A percentile compares a stretch with the other conserved stretches of the same genome.
phyloP scores from a whole-genome alignment of 2,888 invertebrate genomes.

The Selenia dentaria region DNA sequence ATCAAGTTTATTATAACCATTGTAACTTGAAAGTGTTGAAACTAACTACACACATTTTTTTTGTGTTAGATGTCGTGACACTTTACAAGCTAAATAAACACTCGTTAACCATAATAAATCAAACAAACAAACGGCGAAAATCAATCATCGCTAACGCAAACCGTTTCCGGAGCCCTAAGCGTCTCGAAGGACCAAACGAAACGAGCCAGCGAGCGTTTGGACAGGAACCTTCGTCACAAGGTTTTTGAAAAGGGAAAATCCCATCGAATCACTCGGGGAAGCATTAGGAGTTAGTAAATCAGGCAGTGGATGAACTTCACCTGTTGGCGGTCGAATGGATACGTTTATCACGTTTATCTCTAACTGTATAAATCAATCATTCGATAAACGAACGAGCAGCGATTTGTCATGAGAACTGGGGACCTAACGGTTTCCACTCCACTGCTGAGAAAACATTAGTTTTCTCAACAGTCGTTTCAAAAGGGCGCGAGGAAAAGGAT shows the following conservation, averaged over 20 bases:
- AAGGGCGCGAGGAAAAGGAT: constrained; percentile 22
- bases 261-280: constrained; percentile 65
- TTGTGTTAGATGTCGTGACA: too few relatives aligned
- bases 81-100: too few relatives aligned
- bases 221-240: constrained; percentile 64
- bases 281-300: constrained; percentile 68
- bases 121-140: constrained; percentile 45
- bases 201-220: constrained; percentile 30
- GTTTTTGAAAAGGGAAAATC: constrained; percentile 74
- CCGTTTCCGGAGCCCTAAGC: constrained; percentile 46
- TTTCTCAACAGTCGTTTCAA: constrained; percentile 31
- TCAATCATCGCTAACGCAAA: constrained; percentile 62
- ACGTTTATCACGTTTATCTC: constrained; percentile 30
- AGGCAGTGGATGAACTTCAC: constrained; percentile 63
- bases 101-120: constrained; percentile 49
- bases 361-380: constrained; percentile 76
- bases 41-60: too few relatives aligned
- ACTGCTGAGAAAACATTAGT: too few relatives aligned
- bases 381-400: constrained; percentile 66
- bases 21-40: too few relatives aligned
- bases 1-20: too few relatives aligned
- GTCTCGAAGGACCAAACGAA: constrained; percentile 55
- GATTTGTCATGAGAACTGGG: constrained; percentile 66
- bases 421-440: constrained; percentile 32
- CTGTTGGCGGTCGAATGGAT: constrained; percentile 58